Evolutionary conservation across 2,113 vertebrate genomes (phyloP).

Genomic region (Myrmecobius fasciatus): DNA sequence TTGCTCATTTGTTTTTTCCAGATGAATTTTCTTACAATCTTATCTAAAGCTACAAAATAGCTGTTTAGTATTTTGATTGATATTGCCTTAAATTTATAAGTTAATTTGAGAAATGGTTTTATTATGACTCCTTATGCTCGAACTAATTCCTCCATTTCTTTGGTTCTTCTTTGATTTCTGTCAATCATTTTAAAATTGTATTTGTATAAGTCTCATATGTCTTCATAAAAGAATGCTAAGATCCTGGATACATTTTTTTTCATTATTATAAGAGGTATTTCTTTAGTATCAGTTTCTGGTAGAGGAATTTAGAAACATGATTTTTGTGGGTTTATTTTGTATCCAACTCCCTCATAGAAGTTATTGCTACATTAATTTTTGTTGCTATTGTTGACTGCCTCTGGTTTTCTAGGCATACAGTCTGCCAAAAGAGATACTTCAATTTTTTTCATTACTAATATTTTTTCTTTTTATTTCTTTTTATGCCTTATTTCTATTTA

Average conservation of each 20-base stretch:
- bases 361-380: background rate
- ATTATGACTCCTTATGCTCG: background rate
- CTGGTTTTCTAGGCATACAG: background rate
- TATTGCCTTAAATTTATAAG: constrained; percentile 32
- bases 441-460: background rate
- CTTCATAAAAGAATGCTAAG: background rate
- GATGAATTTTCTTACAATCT: constrained; percentile 33
- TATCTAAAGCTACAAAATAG: constrained; percentile 53
- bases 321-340: background rate
- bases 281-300: background rate
- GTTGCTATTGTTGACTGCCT: background rate
- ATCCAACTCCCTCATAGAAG: background rate
- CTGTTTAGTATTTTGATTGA: constrained; percentile 34
- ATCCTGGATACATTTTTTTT: background rate
- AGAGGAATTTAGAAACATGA: background rate
- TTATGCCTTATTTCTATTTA: background rate
- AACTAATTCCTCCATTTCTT: background rate
- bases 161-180: background rate
- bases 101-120: background rate
- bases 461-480: background rate
- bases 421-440: background rate
- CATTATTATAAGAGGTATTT: background rate
- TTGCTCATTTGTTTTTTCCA: background rate
- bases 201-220: background rate
- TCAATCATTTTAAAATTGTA: background rate